Conservation (phyloP, 2,797 vertebrate genomes). For the Coregonus suidteri region DNA sequence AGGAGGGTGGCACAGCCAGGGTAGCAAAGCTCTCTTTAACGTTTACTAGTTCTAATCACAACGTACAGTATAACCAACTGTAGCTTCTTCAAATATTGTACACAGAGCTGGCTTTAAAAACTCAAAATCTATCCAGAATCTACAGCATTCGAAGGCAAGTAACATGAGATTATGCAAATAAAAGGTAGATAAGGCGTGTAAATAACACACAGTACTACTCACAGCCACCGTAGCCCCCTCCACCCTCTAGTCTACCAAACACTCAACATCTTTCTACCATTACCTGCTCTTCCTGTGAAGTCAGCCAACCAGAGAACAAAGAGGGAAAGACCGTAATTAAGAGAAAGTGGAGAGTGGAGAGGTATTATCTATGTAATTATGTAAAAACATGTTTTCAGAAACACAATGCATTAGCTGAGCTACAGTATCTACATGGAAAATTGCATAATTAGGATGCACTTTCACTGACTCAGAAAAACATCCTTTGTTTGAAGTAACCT, state of each 20-base stretch:
- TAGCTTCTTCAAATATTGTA: neutral
- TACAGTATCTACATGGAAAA: conserved; percentile 11
- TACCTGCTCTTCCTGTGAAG: conserved; percentile 78
- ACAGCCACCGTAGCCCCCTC: conserved; percentile 43
- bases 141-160: conserved; percentile 6
- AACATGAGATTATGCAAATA: conserved; percentile 29
- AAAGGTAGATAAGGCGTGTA: conserved; percentile 32
- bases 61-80: neutral
- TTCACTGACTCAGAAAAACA: neutral
- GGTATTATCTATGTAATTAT: conserved; percentile 5
- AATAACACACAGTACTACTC: conserved; percentile 28
- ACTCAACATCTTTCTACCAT: conserved; percentile 36
- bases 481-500: conserved; percentile 13
- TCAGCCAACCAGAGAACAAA: conserved; percentile 54
- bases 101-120: neutral
- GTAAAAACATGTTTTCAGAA: neutral
- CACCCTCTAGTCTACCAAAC: conserved; percentile 47
- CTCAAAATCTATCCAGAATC: conserved; percentile 4
- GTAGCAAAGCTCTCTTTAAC: neutral
- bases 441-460: conserved; percentile 13
- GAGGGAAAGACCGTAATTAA: conserved; percentile 38
- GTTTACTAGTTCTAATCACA: neutral
- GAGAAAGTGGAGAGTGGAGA: conserved; percentile 16
- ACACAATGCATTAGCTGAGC: neutral
- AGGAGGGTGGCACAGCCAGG: too few relatives aligned